Conservation (phyloP, 2,797 vertebrate genomes). For the Rhodeus uyekii region DNA sequence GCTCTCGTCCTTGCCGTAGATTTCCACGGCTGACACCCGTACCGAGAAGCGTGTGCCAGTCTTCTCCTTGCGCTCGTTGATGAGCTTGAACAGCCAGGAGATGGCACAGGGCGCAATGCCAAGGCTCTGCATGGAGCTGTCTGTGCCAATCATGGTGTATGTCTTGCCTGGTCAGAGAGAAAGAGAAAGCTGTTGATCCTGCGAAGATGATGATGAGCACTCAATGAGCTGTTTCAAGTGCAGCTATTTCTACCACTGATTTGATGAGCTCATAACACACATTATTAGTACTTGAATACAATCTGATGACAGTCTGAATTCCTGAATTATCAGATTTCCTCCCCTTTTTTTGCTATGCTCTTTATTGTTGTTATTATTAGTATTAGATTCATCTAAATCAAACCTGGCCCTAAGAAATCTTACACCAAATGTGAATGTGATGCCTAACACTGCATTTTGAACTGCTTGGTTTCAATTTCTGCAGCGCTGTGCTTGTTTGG, state of each 20-base stretch:
- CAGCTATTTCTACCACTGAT: constrained; percentile 31
- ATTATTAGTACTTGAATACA: neutral
- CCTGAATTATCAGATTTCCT: neutral
- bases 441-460: neutral
- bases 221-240: constrained; percentile 28
- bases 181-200: constrained; percentile 54
- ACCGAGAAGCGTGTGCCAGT: constrained; percentile 93
- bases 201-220: constrained; percentile 22
- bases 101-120: constrained; percentile 96
- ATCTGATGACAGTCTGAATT: neutral
- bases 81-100: constrained; percentile 98
- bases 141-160: constrained; percentile 97
- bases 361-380: neutral
- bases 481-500: neutral
- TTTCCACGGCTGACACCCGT: constrained; percentile 95
- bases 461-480: neutral
- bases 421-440: neutral
- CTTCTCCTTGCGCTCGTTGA: constrained; percentile 92
- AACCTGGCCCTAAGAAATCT: neutral
- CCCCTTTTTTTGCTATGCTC: neutral
- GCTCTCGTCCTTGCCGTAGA: constrained; percentile 91
- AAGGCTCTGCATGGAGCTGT: constrained; percentile 91
- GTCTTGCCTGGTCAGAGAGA: constrained; percentile 85
- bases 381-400: neutral
- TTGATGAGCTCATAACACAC: neutral